phyloP scores from a whole-genome alignment of 1,140 invertebrate species.

The Choristoneura fumiferana region DNA sequence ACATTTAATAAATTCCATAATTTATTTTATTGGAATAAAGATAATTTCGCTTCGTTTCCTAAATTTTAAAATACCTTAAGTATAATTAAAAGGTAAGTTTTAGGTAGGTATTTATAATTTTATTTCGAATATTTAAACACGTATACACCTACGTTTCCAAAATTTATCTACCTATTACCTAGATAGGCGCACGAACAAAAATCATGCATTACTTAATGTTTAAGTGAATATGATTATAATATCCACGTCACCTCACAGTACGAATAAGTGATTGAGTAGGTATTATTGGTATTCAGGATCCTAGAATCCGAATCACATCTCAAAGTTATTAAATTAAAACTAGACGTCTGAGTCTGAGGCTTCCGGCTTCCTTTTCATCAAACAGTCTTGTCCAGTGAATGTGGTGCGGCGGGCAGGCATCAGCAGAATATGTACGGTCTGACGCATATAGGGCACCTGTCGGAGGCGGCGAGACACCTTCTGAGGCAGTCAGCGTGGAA shows the following conservation, averaged over 20 bases:
- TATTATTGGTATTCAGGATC: too few relatives aligned
- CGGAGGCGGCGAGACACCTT: conserved; percentile 83
- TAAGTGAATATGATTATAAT: conserved; percentile 5
- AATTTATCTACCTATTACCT: too few relatives aligned
- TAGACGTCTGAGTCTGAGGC: background rate
- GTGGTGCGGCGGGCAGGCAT: conserved; percentile 23
- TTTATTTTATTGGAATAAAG: too few relatives aligned
- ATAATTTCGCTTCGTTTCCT: too few relatives aligned
- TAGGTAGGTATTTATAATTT: too few relatives aligned
- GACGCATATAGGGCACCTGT: conserved; percentile 86
- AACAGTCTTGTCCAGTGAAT: conserved; percentile 38
- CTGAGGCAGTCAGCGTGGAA: conserved; percentile 88
- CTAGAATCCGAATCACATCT: background rate
- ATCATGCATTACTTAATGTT: conserved; percentile 6
- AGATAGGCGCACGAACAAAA: conserved; percentile 16
- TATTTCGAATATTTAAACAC: too few relatives aligned
- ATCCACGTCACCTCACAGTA: background rate
- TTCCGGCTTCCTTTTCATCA: background rate
- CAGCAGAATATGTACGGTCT: conserved; percentile 68
- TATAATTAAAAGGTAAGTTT: too few relatives aligned
- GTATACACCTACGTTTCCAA: too few relatives aligned
- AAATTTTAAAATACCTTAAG: too few relatives aligned
- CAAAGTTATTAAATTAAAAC: background rate
- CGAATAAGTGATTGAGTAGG: too few relatives aligned
- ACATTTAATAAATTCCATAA: too few relatives aligned